These are phyloP conservation scores for Druon quercuslanigerum DNA, from an alignment of 1,140 invertebrate genomes.

Conservation along the genomic window DNA sequence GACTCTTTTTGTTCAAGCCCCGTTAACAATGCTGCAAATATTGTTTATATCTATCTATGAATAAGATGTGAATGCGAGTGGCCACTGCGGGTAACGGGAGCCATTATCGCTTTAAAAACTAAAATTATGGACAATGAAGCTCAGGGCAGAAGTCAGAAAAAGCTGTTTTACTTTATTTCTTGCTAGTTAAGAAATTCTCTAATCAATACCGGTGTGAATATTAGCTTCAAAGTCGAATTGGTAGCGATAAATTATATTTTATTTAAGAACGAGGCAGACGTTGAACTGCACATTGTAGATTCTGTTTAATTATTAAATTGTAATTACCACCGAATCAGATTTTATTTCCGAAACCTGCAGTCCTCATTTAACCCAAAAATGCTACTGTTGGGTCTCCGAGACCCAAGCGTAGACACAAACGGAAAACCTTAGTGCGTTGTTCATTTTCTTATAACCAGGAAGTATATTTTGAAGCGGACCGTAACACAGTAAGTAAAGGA, in stretches of 20 bases:
- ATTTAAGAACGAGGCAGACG: slow-evolving; percentile 44
- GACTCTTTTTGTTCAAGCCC: slow-evolving; percentile 46
- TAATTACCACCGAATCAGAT: slow-evolving; percentile 41
- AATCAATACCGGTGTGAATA: slow-evolving; percentile 45
- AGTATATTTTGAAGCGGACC: no score
- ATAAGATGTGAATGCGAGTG: not conserved
- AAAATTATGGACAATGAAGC: slow-evolving; percentile 33
- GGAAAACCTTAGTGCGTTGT: no score
- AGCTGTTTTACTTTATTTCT: slow-evolving; percentile 35
- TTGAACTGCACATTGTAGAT: slow-evolving; percentile 59
- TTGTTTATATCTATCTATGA: not conserved
- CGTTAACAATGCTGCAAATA: slow-evolving; percentile 23
- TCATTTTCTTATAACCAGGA: no score
- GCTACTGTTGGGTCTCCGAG: no score
- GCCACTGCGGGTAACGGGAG: slow-evolving; percentile 18
- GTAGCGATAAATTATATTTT: slow-evolving; percentile 55
- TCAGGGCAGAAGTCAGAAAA: slow-evolving; percentile 34
- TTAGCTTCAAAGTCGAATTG: slow-evolving; percentile 50
- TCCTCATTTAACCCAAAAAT: not conserved
- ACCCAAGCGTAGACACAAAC: no score
- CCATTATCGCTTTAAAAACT: slow-evolving; percentile 32
- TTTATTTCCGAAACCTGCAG: not conserved
- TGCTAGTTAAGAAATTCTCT: slow-evolving; percentile 33
- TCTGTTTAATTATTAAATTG: slow-evolving; percentile 63
- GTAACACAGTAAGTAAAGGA: no score